Evolutionary conservation across 2,797 vertebrate species (phyloP).

Genomic region (Oceanodroma leucorhoa): DNA sequence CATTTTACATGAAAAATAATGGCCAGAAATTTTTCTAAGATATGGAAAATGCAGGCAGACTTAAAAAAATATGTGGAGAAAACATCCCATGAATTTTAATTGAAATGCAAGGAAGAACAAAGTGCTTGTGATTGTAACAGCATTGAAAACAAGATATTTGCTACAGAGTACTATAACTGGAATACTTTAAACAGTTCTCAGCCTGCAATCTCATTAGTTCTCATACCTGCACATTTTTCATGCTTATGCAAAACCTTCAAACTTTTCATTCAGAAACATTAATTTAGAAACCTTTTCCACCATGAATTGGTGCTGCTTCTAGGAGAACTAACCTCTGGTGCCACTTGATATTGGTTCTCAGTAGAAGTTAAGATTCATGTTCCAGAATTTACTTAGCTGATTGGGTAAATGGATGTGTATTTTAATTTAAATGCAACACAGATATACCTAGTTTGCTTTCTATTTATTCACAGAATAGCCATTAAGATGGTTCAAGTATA

Average conservation of each 20-base stretch:
- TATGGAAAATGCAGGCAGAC: conserved; percentile 31
- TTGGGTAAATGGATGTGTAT: background rate
- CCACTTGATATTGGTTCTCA: background rate
- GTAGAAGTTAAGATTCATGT: background rate
- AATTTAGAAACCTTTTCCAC: background rate
- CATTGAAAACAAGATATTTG: conserved; percentile 23
- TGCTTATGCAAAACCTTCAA: background rate
- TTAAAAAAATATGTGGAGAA: conserved; percentile 25
- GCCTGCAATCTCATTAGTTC: conserved; percentile 19
- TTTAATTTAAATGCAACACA: background rate
- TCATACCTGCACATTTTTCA: background rate
- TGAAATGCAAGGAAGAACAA: conserved; percentile 33
- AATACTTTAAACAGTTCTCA: background rate
- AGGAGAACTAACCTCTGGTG: background rate
- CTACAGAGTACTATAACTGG: background rate
- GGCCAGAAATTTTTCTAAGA: conserved; percentile 41
- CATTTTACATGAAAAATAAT: conserved; percentile 50
- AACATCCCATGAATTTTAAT: conserved; percentile 57
- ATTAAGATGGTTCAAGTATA: background rate
- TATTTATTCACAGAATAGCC: background rate
- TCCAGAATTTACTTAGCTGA: background rate
- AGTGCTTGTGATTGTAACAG: conserved; percentile 18
- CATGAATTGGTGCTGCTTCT: background rate
- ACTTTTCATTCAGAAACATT: background rate
- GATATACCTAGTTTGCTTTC: background rate